phyloP scores from a whole-genome alignment of 2,888 invertebrate species.

The Zaprionus bogoriensis region DNA sequence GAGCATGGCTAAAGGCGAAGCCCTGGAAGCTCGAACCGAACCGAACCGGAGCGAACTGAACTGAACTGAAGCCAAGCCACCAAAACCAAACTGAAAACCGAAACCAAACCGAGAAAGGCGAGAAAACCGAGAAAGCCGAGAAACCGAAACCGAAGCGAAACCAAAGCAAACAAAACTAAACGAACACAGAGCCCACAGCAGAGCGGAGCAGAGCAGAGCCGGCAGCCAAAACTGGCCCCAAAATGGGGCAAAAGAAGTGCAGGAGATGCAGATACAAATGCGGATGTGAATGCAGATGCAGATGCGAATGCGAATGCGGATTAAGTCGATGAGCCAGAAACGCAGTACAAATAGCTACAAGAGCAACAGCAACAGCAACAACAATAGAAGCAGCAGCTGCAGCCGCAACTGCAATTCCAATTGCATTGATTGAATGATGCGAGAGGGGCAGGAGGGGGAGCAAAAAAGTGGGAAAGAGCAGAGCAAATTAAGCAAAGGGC shows the following conservation, averaged over 20 bases:
- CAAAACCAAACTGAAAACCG: slow-evolving; percentile 16
- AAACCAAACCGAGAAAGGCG: slow-evolving; percentile 18
- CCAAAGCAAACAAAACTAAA: slow-evolving; percentile 23
- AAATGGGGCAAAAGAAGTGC: slow-evolving; percentile 12
- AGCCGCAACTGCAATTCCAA: slow-evolving; percentile 16
- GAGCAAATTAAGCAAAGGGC: neutral
- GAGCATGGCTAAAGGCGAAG: slow-evolving; percentile 62
- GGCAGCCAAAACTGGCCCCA: slow-evolving; percentile 13
- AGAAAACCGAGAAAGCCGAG: no score
- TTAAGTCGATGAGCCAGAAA: slow-evolving; percentile 45
- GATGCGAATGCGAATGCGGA: slow-evolving; percentile 30
- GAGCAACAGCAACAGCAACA: neutral
- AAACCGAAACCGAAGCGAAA: slow-evolving; percentile 23
- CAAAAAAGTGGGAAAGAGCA: neutral
- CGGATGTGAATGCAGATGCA: slow-evolving; percentile 4
- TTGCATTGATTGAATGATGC: slow-evolving; percentile 6
- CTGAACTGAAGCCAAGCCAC: slow-evolving; percentile 5
- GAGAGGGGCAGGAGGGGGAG: neutral
- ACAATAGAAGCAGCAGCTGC: slow-evolving; percentile 11
- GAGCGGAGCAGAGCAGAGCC: neutral
- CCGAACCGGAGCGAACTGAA: slow-evolving; percentile 10
- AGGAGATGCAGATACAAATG: neutral
- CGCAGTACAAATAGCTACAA: slow-evolving; percentile 16
- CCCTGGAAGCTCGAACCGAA: slow-evolving; percentile 12
- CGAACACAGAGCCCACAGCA: neutral